phyloP scores from a whole-genome alignment of 2,113 vertebrate genomes.

The Amazona guildingii region DNA sequence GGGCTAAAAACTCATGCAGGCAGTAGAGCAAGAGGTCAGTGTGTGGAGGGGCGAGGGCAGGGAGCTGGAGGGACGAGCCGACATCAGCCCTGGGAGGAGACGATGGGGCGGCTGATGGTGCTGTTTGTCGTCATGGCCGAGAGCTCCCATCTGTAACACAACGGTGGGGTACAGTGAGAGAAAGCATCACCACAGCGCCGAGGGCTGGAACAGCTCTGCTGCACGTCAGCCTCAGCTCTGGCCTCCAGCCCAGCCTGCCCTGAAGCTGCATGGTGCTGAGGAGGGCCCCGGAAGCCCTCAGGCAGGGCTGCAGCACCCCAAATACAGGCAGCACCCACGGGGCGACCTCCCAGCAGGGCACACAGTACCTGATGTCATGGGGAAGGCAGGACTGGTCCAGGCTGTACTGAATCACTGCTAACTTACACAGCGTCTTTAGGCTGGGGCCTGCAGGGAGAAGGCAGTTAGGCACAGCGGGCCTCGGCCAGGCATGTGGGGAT shows the following conservation, averaged over 20 bases:
- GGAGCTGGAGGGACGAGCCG: conserved; percentile 21
- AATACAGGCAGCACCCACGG: not conserved
- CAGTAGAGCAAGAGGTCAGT: conserved; percentile 58
- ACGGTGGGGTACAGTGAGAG: not conserved
- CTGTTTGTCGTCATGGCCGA: conserved; percentile 99
- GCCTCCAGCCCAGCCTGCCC: not conserved
- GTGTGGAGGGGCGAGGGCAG: conserved; percentile 37
- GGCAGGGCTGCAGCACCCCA: not conserved
- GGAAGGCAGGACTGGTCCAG: conserved; percentile 97
- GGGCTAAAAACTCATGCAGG: conserved; percentile 67
- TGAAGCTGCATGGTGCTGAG: not conserved
- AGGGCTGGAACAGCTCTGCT: not conserved
- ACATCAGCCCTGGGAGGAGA: conserved; percentile 90
- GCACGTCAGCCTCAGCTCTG: not conserved
- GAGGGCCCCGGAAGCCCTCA: not conserved
- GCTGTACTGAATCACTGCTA: conserved; percentile 96
- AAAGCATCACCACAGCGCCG: not conserved
- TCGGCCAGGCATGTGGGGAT: not conserved
- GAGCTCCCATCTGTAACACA: conserved; percentile 92
- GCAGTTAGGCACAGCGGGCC: not conserved
- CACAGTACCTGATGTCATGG: conserved; percentile 91
- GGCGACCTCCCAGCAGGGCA: not conserved
- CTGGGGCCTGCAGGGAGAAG: conserved; percentile 85
- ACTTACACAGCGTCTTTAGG: conserved; percentile 97
- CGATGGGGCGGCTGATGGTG: conserved; percentile 97